Evolutionary conservation across 37 sponge, comb jelly and placozoan species (phyloP).

Genomic region (Spongia lamella): DNA sequence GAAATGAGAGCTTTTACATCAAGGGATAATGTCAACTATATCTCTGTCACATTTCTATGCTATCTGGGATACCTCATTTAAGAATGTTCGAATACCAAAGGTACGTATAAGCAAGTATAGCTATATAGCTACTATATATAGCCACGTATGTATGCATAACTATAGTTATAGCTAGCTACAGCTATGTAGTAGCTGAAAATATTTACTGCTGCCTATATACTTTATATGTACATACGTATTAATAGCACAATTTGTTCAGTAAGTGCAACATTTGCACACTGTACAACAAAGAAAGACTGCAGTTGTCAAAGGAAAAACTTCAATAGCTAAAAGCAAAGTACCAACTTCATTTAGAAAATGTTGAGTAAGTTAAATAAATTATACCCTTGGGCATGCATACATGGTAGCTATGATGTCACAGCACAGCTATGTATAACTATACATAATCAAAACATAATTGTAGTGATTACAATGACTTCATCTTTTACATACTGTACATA

Average conservation of each 20-base stretch:
- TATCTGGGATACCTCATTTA: conserved; percentile 31
- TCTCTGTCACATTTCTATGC: conserved; percentile 40
- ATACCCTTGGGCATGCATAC: too few relatives aligned
- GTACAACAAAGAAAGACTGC: conserved; percentile 32
- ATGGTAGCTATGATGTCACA: too few relatives aligned
- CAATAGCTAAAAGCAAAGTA: conserved; percentile 12
- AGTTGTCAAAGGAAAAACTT: conserved; percentile 13
- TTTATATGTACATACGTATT: too few relatives aligned
- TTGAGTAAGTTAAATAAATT: conserved; percentile 56
- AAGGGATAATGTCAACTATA: conserved; percentile 19
- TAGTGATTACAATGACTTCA: neutral
- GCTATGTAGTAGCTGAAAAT: too few relatives aligned
- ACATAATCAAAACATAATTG: too few relatives aligned
- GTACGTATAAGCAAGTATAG: too few relatives aligned
- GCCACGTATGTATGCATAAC: too few relatives aligned
- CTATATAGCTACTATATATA: too few relatives aligned
- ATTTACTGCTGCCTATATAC: too few relatives aligned
- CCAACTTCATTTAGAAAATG: conserved; percentile 34
- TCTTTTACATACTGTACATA: conserved; percentile 23
- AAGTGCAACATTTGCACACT: conserved; percentile 54
- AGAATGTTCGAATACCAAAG: conserved; percentile 49
- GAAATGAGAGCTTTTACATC: conserved; percentile 21
- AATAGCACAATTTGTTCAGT: conserved; percentile 43
- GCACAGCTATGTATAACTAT: too few relatives aligned
- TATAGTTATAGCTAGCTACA: too few relatives aligned